Conservation (phyloP, 2,113 vertebrate species). For the Manacus vitellinus region DNA sequence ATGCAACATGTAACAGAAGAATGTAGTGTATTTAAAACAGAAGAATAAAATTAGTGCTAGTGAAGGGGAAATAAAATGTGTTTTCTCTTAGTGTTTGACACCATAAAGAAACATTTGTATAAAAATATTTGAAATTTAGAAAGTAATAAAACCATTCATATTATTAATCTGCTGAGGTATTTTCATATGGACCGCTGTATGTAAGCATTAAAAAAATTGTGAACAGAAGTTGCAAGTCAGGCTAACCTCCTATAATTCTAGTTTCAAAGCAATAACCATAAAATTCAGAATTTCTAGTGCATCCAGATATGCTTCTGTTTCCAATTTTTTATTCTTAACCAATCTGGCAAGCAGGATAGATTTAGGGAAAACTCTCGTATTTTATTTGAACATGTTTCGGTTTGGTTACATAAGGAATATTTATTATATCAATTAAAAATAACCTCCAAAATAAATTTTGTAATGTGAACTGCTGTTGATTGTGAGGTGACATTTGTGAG, state of each 20-base stretch:
- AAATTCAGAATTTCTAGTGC: conserved; percentile 62
- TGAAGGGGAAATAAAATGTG: conserved; percentile 31
- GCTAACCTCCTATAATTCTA: conserved; percentile 46
- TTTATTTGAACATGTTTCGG: conserved; percentile 69
- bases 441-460: conserved; percentile 78
- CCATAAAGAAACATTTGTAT: conserved; percentile 25
- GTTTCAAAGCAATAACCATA: conserved; percentile 64
- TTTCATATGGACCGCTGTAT: conserved; percentile 14
- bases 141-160: conserved; percentile 33
- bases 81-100: conserved; percentile 47
- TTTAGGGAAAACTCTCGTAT: conserved; percentile 61
- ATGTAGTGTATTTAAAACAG: conserved; percentile 30
- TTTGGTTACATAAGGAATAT: conserved; percentile 74
- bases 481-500: conserved; percentile 77
- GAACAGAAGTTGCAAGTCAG: conserved; percentile 58
- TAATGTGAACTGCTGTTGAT: conserved; percentile 72
- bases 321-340: conserved; percentile 68
- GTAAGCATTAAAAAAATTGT: conserved; percentile 39
- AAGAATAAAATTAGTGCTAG: conserved; percentile 42
- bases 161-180: conserved; percentile 37
- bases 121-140: conserved; percentile 52
- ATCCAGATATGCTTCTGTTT: conserved; percentile 56
- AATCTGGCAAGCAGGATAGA: conserved; percentile 45
- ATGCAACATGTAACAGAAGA: background rate
- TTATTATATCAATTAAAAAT: conserved; percentile 81